phyloP scores from a whole-genome alignment of 2,113 vertebrate genomes.

The Centropus bengalensis region DNA sequence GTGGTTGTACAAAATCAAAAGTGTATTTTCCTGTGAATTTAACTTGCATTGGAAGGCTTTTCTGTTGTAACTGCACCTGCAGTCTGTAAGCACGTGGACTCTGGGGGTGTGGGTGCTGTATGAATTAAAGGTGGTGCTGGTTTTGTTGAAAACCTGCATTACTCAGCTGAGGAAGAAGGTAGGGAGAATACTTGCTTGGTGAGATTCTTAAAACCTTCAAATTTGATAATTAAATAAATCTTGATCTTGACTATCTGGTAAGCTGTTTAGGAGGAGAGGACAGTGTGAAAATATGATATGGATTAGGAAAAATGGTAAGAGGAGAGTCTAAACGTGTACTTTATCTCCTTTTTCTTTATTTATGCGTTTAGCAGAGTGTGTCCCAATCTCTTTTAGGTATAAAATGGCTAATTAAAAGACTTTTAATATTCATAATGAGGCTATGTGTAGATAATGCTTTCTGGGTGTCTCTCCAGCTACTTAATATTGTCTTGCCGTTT shows the following conservation, averaged over 20 bases:
- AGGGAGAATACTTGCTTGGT: not conserved
- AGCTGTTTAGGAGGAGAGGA: not conserved
- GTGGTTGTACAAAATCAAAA: rapidly evolving
- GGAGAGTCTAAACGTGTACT: not conserved
- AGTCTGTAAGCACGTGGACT: rapidly evolving
- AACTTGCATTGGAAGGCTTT: rapidly evolving
- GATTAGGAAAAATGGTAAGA: not conserved
- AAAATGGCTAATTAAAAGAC: not conserved
- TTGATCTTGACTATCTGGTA: not conserved
- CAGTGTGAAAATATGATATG: not conserved
- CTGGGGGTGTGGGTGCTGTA: not conserved
- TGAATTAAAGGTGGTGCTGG: rapidly evolving
- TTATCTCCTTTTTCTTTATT: not conserved
- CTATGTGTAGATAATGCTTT: not conserved
- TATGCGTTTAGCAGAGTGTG: not conserved
- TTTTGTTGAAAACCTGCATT: rapidly evolving
- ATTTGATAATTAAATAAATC: not conserved
- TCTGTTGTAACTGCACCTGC: rapidly evolving
- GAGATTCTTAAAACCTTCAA: not conserved
- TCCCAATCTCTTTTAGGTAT: not conserved
- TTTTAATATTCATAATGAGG: not conserved
- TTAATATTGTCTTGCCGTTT: not conserved
- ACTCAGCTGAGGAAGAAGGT: rapidly evolving
- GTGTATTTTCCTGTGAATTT: rapidly evolving
- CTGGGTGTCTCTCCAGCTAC: not conserved